A percentile compares a stretch with the other conserved stretches of the same genome.
These are phyloP conservation scores for Lottia scabra DNA, from an alignment of 2,888 invertebrate genomes.

Conservation along the genomic window DNA sequence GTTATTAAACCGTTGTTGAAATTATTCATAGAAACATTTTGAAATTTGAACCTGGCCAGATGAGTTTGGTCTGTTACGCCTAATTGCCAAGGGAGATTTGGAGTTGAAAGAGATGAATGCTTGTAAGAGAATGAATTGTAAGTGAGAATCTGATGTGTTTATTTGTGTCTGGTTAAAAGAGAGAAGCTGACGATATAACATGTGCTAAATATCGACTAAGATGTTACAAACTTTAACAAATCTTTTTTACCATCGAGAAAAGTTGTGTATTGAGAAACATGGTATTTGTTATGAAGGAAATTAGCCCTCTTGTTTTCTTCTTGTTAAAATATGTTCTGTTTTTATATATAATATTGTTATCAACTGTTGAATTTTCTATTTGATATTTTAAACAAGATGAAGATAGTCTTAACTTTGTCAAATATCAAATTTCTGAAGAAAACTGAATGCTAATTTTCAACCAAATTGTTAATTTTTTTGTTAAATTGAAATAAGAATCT, in stretches of 20 bases:
- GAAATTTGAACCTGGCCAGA: background rate
- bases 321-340: background rate
- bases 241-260: too few relatives aligned
- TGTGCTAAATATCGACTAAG: constrained; percentile 3
- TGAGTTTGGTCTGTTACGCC: background rate
- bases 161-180: background rate
- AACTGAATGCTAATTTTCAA: too few relatives aligned
- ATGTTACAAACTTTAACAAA: background rate
- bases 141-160: background rate
- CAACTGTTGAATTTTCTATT: too few relatives aligned
- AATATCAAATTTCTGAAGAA: too few relatives aligned
- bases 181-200: background rate
- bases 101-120: background rate
- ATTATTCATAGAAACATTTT: too few relatives aligned
- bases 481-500: too few relatives aligned
- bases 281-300: background rate
- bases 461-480: too few relatives aligned
- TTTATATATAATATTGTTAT: constrained; percentile 4
- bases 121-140: background rate
- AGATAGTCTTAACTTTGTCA: too few relatives aligned
- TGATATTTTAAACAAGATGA: too few relatives aligned
- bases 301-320: background rate
- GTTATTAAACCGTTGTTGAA: too few relatives aligned
- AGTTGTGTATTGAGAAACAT: too few relatives aligned
- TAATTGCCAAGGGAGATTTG: constrained; percentile 1